phyloP scores from a whole-genome alignment of 2,888 invertebrate genomes.

The Dolomedes plantarius region DNA sequence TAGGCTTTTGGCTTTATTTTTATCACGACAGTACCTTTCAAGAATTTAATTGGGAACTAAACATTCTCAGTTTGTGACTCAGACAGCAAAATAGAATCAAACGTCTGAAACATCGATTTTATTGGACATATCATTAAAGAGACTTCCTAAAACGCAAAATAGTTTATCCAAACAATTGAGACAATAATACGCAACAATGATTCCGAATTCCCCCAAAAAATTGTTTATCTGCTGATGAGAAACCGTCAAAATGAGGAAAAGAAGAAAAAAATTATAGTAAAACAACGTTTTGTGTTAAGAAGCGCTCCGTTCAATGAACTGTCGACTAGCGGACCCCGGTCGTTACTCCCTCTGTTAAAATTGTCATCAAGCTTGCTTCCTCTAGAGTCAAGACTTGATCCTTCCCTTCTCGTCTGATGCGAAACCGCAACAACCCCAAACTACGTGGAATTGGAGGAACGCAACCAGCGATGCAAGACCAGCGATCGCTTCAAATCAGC shows the following conservation, averaged over 20 bases:
- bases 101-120: too few species aligned
- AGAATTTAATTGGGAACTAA: too few species aligned
- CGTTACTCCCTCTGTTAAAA: constrained; percentile 34
- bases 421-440: constrained; percentile 22
- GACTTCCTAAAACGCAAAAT: too few species aligned
- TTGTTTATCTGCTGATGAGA: not conserved
- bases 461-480: constrained; percentile 24
- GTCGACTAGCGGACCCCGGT: constrained; percentile 22
- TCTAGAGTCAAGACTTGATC: not conserved
- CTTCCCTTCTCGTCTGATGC: constrained; percentile 14
- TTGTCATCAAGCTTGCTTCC: constrained; percentile 23
- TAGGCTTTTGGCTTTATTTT: too few species aligned
- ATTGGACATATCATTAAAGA: too few species aligned
- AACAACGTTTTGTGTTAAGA: not conserved
- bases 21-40: too few species aligned
- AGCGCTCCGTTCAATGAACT: constrained; percentile 45
- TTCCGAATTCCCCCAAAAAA: too few species aligned
- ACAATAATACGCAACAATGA: too few species aligned
- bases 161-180: too few species aligned
- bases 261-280: not conserved
- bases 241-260: constrained; percentile 8
- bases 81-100: too few species aligned
- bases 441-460: constrained; percentile 23
- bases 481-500: constrained; percentile 23
- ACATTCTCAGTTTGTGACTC: too few species aligned